Evolutionary conservation across 2,888 invertebrate genomes (phyloP).

Genomic region (Drosophila melanosoma): DNA sequence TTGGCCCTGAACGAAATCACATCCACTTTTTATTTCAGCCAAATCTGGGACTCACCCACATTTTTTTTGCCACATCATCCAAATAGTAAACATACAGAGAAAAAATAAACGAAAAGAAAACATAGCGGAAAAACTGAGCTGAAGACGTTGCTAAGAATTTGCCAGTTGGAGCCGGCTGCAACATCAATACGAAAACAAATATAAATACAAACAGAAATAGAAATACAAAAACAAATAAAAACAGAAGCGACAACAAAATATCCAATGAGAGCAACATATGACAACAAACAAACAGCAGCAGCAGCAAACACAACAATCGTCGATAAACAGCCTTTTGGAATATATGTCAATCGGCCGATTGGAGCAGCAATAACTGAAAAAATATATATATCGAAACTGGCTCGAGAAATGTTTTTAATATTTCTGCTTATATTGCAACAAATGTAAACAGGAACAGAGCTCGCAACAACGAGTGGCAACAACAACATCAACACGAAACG

Average conservation of each 20-base stretch:
- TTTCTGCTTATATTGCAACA: slow-evolving; percentile 58
- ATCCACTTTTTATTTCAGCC: slow-evolving; percentile 19
- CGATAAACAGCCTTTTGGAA: slow-evolving; percentile 51
- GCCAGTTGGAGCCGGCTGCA: slow-evolving; percentile 14
- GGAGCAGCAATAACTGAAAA: slow-evolving; percentile 30
- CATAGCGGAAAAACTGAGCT: slow-evolving; percentile 15
- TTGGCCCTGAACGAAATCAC: slow-evolving; percentile 24
- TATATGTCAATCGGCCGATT: slow-evolving; percentile 68
- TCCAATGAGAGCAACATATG: slow-evolving; percentile 16
- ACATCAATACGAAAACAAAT: slow-evolving; percentile 18
- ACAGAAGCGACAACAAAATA: slow-evolving; percentile 12
- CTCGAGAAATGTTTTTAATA: slow-evolving; percentile 56
- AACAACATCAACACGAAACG: slow-evolving; percentile 34
- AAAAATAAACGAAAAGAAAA: slow-evolving; percentile 13
- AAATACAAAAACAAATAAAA: slow-evolving; percentile 19
- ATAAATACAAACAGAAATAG: slow-evolving; percentile 6
- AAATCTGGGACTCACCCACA: slow-evolving; percentile 28
- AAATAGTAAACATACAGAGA: slow-evolving; percentile 10
- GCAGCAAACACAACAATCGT: slow-evolving; percentile 6
- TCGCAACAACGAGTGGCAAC: slow-evolving; percentile 20
- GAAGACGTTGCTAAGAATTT: slow-evolving; percentile 44
- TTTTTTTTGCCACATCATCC: slow-evolving; percentile 44
- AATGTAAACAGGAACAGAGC: slow-evolving; percentile 67
- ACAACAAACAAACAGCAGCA: slow-evolving; percentile 8
- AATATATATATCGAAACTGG: slow-evolving; percentile 53